Conservation (phyloP, 2,797 vertebrate species). For the Molossus molossus region DNA sequence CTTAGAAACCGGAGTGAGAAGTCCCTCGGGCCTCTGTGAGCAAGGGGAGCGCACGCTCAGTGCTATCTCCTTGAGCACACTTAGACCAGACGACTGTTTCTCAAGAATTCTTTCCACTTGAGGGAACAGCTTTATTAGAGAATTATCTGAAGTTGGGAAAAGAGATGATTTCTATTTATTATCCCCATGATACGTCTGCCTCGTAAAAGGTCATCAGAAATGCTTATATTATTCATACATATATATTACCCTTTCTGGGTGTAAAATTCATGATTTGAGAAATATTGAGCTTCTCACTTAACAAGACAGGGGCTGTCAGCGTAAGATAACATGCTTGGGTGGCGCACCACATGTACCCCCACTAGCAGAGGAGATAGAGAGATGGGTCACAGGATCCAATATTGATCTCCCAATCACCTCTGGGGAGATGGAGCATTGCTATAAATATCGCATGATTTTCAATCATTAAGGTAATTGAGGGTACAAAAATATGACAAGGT, state of each 20-base stretch:
- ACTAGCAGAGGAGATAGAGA: neutral
- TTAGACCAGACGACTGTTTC: slow-evolving; percentile 53
- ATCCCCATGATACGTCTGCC: neutral
- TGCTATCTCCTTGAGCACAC: neutral
- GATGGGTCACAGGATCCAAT: neutral
- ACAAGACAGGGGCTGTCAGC: neutral
- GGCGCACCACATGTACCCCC: neutral
- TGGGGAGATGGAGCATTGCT: slow-evolving; percentile 5
- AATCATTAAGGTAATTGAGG: slow-evolving; percentile 38
- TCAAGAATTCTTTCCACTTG: slow-evolving; percentile 57
- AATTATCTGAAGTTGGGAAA: slow-evolving; percentile 58
- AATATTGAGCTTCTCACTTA: neutral
- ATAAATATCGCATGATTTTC: slow-evolving; percentile 60
- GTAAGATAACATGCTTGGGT: neutral
- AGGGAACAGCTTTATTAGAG: neutral
- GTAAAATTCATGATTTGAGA: slow-evolving; percentile 52
- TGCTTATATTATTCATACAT: neutral
- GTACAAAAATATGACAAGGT: neutral
- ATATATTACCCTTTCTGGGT: neutral
- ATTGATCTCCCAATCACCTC: neutral
- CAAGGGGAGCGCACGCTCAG: neutral
- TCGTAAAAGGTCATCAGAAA: slow-evolving; percentile 47
- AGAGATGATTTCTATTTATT: slow-evolving; percentile 20
- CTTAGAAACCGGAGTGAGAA: neutral
- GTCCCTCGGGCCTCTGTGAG: neutral